Percentiles rank a stretch among this genome's conserved stretches.
Evolutionary conservation across 1,140 invertebrate species (phyloP).

Genomic region (Eubasilissa regina): DNA sequence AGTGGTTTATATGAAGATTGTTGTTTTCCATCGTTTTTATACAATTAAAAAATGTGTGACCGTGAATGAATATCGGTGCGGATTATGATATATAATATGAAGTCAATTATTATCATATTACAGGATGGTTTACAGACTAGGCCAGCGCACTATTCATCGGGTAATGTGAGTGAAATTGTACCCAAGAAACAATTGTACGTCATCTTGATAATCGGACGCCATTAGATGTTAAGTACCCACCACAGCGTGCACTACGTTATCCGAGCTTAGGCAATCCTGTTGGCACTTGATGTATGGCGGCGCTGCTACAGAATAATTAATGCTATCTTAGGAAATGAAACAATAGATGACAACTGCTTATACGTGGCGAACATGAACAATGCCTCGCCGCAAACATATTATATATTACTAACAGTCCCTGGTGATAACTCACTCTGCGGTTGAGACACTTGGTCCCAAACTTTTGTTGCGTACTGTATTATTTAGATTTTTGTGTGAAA

Average conservation of each 20-base stretch:
- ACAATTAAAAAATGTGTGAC: no score
- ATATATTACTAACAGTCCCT: slow-evolving; percentile 18
- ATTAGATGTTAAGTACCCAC: neutral
- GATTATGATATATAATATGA: no score
- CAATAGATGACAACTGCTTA: slow-evolving; percentile 47
- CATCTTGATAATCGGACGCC: neutral
- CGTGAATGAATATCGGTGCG: no score
- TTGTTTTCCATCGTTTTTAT: no score
- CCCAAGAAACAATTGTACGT: neutral
- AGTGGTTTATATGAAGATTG: no score
- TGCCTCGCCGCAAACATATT: slow-evolving; percentile 14
- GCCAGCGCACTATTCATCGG: no score
- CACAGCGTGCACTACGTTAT: neutral
- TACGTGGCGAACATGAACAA: slow-evolving; percentile 36
- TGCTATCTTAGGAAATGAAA: slow-evolving; percentile 44
- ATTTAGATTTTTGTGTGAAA: slow-evolving; percentile 3
- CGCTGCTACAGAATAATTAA: slow-evolving; percentile 42
- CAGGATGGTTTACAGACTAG: no score
- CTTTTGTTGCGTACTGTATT: slow-evolving; percentile 5
- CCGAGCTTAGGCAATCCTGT: neutral
- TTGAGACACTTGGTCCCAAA: neutral
- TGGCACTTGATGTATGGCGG: slow-evolving; percentile 38
- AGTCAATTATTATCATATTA: no score
- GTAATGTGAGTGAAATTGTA: neutral
- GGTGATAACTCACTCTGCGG: slow-evolving; percentile 14